Percentiles rank a stretch among this genome's conserved stretches.
Evolutionary conservation across 1,140 invertebrate genomes (phyloP).

Genomic region (Panonychus citri): DNA sequence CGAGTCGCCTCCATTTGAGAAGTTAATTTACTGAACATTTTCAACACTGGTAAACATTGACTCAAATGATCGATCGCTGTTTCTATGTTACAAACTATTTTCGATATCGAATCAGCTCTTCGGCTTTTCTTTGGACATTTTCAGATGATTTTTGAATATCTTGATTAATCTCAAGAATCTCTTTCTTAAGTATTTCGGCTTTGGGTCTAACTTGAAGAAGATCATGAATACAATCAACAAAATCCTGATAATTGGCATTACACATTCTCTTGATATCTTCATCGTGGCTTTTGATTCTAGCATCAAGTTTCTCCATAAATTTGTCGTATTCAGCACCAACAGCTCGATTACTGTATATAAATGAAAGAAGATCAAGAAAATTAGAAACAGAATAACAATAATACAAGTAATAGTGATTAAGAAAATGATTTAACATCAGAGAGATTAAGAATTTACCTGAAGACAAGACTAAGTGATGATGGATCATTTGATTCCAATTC

Average conservation of each 20-base stretch:
- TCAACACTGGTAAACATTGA: constrained; percentile 73
- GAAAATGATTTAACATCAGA: neutral
- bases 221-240: constrained; percentile 91
- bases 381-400: neutral
- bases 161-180: constrained; percentile 27
- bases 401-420: neutral
- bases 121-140: constrained; percentile 28
- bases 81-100: constrained; percentile 81
- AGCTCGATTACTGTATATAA: neutral
- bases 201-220: constrained; percentile 74
- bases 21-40: constrained; percentile 82
- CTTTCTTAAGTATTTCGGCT: constrained; percentile 59
- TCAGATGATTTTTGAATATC: constrained; percentile 27
- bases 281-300: constrained; percentile 79
- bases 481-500: constrained; percentile 39
- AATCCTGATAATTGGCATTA: constrained; percentile 59
- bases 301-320: constrained; percentile 69
- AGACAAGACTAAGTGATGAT: constrained; percentile 34
- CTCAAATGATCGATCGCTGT: constrained; percentile 76
- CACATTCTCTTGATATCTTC: constrained; percentile 93
- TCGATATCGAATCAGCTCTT: constrained; percentile 65
- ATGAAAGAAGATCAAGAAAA: neutral
- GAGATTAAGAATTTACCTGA: constrained; percentile 28
- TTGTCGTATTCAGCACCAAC: constrained; percentile 55
- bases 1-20: constrained; percentile 80